These are phyloP conservation scores for Sebastes vulpes DNA, from an alignment of 2,797 vertebrate genomes.

Conservation along the genomic window DNA sequence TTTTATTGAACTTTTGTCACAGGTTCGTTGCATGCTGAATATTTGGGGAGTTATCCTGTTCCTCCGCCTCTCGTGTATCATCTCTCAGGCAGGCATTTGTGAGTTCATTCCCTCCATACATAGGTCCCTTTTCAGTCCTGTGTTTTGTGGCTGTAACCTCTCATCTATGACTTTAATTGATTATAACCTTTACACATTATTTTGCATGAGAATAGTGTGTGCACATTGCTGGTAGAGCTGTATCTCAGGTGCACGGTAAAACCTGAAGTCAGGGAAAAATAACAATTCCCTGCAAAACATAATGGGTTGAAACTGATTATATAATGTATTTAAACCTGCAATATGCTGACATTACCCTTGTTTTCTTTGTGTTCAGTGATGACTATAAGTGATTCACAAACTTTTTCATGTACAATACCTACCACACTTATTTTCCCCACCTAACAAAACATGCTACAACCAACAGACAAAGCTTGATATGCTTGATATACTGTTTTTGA, in stretches of 20 bases:
- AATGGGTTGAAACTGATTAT: neutral
- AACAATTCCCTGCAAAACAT: neutral
- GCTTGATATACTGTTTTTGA: too few species aligned
- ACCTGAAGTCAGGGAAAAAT: neutral
- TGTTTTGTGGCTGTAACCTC: neutral
- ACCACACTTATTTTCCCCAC: neutral
- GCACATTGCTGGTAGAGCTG: neutral
- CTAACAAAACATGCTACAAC: neutral
- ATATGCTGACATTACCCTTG: neutral
- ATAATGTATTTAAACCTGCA: neutral
- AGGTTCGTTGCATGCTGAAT: constrained; percentile 87
- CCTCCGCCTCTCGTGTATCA: constrained; percentile 84
- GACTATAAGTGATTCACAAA: neutral
- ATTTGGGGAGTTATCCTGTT: constrained; percentile 87
- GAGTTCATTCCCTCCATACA: constrained; percentile 39
- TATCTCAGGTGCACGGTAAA: neutral
- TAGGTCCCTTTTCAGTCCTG: neutral
- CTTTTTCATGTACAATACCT: neutral
- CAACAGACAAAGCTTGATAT: neutral
- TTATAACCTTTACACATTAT: neutral
- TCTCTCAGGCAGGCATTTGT: constrained; percentile 84
- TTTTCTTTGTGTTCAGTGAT: neutral
- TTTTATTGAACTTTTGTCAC: neutral
- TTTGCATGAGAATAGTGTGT: neutral
- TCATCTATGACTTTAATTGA: neutral